Evolutionary conservation across 1,140 invertebrate species (phyloP).

Genomic region (Maniola jurtina): DNA sequence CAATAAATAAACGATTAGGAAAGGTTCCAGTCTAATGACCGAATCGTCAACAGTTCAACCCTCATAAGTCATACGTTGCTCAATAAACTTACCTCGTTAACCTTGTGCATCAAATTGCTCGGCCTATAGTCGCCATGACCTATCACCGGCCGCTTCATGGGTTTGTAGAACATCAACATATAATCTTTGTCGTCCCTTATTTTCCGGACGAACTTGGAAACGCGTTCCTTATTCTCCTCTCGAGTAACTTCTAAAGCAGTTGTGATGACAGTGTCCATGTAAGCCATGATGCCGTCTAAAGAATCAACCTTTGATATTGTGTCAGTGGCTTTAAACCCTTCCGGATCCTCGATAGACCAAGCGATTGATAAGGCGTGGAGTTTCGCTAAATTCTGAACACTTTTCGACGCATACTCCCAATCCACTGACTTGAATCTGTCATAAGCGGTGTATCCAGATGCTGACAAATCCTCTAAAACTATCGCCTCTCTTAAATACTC

Average conservation of each 20-base stretch:
- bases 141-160: constrained; percentile 30
- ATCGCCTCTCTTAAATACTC: constrained; percentile 43
- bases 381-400: constrained; percentile 47
- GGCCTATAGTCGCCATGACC: constrained; percentile 50
- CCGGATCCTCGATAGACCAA: constrained; percentile 34
- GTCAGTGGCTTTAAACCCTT: constrained; percentile 34
- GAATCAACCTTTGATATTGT: constrained; percentile 11
- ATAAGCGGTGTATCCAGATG: constrained; percentile 39
- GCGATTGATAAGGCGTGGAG: constrained; percentile 56
- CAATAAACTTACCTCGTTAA: constrained; percentile 33
- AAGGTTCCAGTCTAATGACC: too few species aligned
- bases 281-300: background rate
- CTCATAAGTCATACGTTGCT: too few species aligned
- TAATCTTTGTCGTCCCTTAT: background rate
- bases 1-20: too few species aligned
- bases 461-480: constrained; percentile 49
- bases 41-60: too few species aligned
- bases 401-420: constrained; percentile 47
- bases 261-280: constrained; percentile 24
- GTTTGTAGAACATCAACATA: constrained; percentile 22
- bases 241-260: constrained; percentile 24
- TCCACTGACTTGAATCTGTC: constrained; percentile 50
- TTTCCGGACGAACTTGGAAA: constrained; percentile 23
- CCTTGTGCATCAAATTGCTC: constrained; percentile 47
- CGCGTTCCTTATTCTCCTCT: constrained; percentile 32